Evolutionary conservation across 2,797 vertebrate genomes (phyloP).

Genomic region (Bovichtus variegatus): DNA sequence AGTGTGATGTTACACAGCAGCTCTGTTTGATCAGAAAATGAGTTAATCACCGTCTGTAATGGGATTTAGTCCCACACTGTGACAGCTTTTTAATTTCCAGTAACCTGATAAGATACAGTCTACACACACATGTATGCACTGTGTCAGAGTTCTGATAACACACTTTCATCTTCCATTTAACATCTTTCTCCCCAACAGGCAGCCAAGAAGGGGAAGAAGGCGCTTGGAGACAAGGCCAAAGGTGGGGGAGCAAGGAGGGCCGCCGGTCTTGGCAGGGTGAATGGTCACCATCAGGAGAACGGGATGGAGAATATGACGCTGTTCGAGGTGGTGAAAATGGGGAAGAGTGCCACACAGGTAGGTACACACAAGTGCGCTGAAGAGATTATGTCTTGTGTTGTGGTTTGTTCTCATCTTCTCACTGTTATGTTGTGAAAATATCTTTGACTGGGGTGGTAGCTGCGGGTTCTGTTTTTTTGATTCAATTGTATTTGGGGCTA

Average conservation of each 20-base stretch:
- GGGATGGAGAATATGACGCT: constrained; percentile 96
- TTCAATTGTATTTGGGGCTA: not conserved
- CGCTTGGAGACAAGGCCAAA: constrained; percentile 89
- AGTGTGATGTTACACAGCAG: not conserved
- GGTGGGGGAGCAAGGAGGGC: constrained; percentile 85
- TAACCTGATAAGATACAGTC: constrained; percentile 7
- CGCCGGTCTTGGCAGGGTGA: constrained; percentile 85
- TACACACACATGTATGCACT: not conserved
- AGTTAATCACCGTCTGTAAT: constrained; percentile 7
- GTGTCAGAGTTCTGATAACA: not conserved
- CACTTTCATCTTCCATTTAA: not conserved
- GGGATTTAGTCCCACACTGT: not conserved
- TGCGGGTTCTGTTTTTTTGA: not conserved
- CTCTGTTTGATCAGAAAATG: constrained; percentile 9
- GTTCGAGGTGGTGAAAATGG: constrained; percentile 96
- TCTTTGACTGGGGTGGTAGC: not conserved
- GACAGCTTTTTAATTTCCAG: constrained; percentile 5
- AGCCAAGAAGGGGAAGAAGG: constrained; percentile 92
- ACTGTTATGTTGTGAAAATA: not conserved
- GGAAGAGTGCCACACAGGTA: constrained; percentile 99
- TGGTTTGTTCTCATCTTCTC: not conserved
- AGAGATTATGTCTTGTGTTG: not conserved
- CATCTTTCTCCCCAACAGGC: constrained; percentile 76
- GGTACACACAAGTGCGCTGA: not conserved
- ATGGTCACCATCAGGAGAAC: constrained; percentile 97